Percentiles rank a stretch among this genome's conserved stretches.
Conservation (phyloP, 1,140 invertebrate genomes). For the Dryas iulia region DNA sequence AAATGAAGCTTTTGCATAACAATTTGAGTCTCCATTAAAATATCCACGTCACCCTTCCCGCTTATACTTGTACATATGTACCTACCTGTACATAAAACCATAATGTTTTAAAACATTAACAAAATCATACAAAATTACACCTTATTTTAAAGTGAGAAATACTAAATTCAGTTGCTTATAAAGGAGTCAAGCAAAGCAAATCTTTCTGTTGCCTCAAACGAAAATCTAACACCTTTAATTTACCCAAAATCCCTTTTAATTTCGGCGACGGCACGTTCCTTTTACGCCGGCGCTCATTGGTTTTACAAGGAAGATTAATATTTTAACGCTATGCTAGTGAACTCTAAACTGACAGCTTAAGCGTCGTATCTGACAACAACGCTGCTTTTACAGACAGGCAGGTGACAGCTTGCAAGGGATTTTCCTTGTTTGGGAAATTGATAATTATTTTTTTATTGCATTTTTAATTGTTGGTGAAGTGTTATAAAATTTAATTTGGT, state of each 20-base stretch:
- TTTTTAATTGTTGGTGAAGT: no score
- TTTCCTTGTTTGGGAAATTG: background rate
- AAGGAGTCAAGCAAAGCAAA: background rate
- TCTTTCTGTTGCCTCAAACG: slow-evolving; percentile 34
- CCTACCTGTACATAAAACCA: slow-evolving; percentile 1
- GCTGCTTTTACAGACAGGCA: background rate
- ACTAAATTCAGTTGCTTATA: background rate
- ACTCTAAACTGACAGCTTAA: slow-evolving; percentile 11
- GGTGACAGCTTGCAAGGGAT: background rate
- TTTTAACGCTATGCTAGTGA: slow-evolving; percentile 39
- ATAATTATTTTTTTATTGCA: background rate
- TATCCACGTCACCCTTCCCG: slow-evolving; percentile 5
- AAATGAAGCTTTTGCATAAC: slow-evolving; percentile 34
- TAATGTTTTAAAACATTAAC: background rate
- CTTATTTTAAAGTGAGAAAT: background rate
- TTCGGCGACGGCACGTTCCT: slow-evolving; percentile 53
- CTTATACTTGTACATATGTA: background rate
- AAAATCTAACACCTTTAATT: slow-evolving; percentile 62
- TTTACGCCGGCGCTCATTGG: slow-evolving; percentile 34
- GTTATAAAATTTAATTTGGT: no score
- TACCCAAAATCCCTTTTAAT: slow-evolving; percentile 61
- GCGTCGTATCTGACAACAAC: background rate
- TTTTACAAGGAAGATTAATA: slow-evolving; percentile 49
- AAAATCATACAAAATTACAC: background rate
- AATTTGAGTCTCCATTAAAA: slow-evolving; percentile 36